These are phyloP conservation scores for Heteromormyrus szaboi DNA, from an alignment of 2,797 vertebrate genomes.

Conservation along the genomic window DNA sequence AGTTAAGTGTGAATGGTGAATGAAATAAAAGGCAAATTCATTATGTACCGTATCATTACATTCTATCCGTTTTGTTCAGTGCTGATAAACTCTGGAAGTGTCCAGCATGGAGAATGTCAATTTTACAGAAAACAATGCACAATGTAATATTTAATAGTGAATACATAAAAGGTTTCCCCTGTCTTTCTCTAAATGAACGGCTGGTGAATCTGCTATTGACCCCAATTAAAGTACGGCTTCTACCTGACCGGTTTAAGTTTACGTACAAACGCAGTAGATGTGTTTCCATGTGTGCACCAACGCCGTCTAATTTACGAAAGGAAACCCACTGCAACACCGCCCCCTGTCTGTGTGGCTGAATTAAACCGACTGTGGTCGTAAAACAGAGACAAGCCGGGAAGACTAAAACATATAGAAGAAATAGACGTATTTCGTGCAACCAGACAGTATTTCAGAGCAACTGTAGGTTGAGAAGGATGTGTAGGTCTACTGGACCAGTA, in stretches of 20 bases:
- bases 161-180: neutral
- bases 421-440: slow-evolving; percentile 23
- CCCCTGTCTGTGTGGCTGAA: neutral
- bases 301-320: slow-evolving; percentile 3
- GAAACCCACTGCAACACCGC: neutral
- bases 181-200: neutral
- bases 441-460: slow-evolving; percentile 47
- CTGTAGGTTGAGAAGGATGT: neutral
- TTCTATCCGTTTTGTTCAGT: slow-evolving; percentile 52
- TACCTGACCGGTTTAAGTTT: slow-evolving; percentile 21
- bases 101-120: slow-evolving; percentile 36
- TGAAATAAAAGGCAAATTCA: slow-evolving; percentile 12
- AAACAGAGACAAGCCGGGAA: slow-evolving; percentile 27
- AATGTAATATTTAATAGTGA: slow-evolving; percentile 12
- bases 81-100: slow-evolving; percentile 48
- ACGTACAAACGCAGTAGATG: slow-evolving; percentile 38
- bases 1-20: slow-evolving; percentile 10
- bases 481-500: slow-evolving; percentile 3
- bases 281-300: slow-evolving; percentile 47
- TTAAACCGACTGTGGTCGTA: slow-evolving; percentile 2
- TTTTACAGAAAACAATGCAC: slow-evolving; percentile 17
- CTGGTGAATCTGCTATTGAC: neutral
- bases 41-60: slow-evolving; percentile 37
- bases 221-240: neutral
- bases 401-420: slow-evolving; percentile 26